Percentiles rank a stretch among this genome's conserved stretches.
Evolutionary conservation across 1,140 invertebrate species (phyloP).

Genomic region (Gryllus bimaculatus): DNA sequence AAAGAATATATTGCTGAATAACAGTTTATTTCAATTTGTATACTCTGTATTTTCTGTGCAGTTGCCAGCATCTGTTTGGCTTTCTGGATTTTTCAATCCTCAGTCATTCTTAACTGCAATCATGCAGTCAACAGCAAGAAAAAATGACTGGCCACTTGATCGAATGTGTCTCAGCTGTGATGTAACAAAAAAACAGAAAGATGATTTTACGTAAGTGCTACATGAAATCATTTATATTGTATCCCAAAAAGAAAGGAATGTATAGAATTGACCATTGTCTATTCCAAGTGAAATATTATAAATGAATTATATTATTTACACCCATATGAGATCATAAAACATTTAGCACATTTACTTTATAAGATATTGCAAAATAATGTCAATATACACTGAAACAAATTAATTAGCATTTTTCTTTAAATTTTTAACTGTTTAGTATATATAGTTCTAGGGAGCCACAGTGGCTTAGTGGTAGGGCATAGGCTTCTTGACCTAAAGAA

Average conservation of each 20-base stretch:
- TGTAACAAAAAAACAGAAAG: conserved; percentile 80
- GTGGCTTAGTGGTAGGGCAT: too few relatives aligned
- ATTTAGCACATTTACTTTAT: too few relatives aligned
- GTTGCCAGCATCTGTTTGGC: conserved; percentile 79
- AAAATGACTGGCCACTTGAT: conserved; percentile 91
- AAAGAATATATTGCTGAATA: neutral
- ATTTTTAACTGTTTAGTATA: too few relatives aligned
- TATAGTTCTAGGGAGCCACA: too few relatives aligned
- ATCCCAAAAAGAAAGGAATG: neutral
- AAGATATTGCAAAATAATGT: too few relatives aligned
- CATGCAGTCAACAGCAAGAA: conserved; percentile 91
- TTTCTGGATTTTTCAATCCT: conserved; percentile 92
- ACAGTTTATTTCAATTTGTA: neutral
- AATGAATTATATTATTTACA: too few relatives aligned
- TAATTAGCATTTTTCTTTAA: too few relatives aligned
- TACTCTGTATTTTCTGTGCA: conserved; percentile 27
- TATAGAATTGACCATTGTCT: neutral
- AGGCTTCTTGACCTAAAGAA: too few relatives aligned
- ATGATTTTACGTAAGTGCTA: conserved; percentile 62
- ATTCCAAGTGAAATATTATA: neutral
- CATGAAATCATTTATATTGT: neutral
- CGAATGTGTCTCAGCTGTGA: conserved; percentile 93
- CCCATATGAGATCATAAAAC: too few relatives aligned
- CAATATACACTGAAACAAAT: too few relatives aligned
- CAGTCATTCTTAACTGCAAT: conserved; percentile 94